phyloP scores from a whole-genome alignment of 2,113 vertebrate genomes.

The Fulmarus glacialis region DNA sequence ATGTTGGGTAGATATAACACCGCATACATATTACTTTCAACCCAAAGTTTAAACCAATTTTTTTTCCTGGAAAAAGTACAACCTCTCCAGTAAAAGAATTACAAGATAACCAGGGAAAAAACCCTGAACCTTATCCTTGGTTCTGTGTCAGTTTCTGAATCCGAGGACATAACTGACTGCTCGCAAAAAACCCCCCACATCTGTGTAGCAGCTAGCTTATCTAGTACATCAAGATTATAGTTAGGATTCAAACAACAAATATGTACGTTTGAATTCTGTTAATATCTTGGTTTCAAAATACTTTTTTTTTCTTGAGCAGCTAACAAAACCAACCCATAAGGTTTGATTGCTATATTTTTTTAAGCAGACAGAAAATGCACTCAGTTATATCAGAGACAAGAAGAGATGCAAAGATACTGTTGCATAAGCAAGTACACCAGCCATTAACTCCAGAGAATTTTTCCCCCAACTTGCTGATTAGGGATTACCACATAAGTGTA shows the following conservation, averaged over 20 bases:
- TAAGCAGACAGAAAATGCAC: background rate
- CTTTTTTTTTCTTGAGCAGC: background rate
- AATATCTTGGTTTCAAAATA: background rate
- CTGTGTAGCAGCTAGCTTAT: background rate
- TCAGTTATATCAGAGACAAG: background rate
- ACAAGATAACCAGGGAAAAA: background rate
- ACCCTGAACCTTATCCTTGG: background rate
- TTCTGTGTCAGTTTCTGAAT: background rate
- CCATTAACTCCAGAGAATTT: background rate
- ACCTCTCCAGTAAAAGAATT: background rate
- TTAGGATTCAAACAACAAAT: background rate
- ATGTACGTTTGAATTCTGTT: background rate
- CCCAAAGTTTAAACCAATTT: background rate
- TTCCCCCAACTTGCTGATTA: background rate
- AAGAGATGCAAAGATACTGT: background rate
- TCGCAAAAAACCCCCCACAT: background rate
- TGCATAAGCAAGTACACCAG: background rate
- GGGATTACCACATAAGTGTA: accelerated
- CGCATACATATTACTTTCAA: accelerated
- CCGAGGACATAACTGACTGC: background rate
- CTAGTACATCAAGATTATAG: background rate
- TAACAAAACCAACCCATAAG: background rate
- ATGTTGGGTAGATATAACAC: background rate
- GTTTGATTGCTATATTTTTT: background rate
- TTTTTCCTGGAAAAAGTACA: background rate